Evolutionary conservation across 2,113 vertebrate species (phyloP).

Genomic region (Hydrochoerus hydrochaeris): DNA sequence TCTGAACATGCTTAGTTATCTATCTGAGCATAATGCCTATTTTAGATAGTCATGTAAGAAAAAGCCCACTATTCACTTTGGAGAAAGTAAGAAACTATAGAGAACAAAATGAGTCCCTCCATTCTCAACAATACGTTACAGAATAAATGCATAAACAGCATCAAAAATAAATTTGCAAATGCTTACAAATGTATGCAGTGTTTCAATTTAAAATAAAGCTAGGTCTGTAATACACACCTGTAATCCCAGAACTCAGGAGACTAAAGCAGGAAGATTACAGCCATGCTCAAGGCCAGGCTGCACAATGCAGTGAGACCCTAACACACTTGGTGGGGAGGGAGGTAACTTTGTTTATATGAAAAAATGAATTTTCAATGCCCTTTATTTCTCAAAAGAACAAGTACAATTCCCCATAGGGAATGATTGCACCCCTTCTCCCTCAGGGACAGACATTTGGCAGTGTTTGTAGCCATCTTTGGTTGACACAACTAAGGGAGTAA

Average conservation of each 20-base stretch:
- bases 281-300: not conserved
- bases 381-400: conserved; percentile 28
- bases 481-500: not conserved
- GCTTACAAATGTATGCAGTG: not conserved
- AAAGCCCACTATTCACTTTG: not conserved
- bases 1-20: not conserved
- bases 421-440: not conserved
- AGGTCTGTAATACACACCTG: not conserved
- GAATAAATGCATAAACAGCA: not conserved
- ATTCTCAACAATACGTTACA: not conserved
- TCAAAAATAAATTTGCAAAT: not conserved
- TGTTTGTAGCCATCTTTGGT: not conserved
- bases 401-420: not conserved
- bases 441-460: not conserved
- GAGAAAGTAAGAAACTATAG: conserved; percentile 37
- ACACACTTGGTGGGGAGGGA: not conserved
- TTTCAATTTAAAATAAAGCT: conserved; percentile 20
- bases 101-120: conserved; percentile 22
- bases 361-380: conserved; percentile 22
- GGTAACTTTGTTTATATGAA: not conserved
- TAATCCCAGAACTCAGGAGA: not conserved
- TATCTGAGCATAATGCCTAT: not conserved
- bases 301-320: not conserved
- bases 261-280: not conserved
- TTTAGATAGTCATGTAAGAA: not conserved